Base-by-base conservation (phyloP, 2,888 invertebrate genomes). In the Andrena bicolor region DNA sequence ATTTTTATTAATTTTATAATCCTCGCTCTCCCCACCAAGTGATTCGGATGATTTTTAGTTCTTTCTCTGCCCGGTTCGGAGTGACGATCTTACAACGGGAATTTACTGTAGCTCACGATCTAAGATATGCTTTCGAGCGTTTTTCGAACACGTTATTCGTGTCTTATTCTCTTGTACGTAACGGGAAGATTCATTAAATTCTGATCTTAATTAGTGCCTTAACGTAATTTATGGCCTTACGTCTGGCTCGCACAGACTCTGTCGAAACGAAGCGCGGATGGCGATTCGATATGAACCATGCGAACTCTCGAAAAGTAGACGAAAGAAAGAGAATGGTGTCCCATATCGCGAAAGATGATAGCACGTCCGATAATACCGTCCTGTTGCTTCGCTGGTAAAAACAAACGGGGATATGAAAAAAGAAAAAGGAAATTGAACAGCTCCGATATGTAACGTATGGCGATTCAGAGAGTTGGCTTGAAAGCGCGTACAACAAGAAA, bases 201-300 rank as follows among this genome's bases (percentile, higher is more conserved):
- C 70, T 72, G 70, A 69, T 70, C 66, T 73, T 60, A 77, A 79
- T 70, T 82, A 86, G 86, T 86, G 80, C 86, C 86, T 84, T 84
- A 84, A 81, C 61, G 32, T 76, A 80, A 83, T 84, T 76, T 83
- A 83, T 83, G 76, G 83, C 72, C 75, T 83, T 83, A 63, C 13
- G 58, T 79, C 58, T 74, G 70, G 32, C 60, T 53, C 49, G 13
- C 41, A 30, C 51, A 65, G 58, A 83, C 68, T 68, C 20, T 69
- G 53, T 84, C 51, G 30, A 79, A 84, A 76, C 68, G 20, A 68
- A 76, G 51, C 65, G 53, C 28, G 69, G 80, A 80, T 80, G 76
- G 70, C 68, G 76, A 66, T 68, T 51, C 51, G 73, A 82, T 65
- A 28, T 32, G 61, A 56, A 35, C 48, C 65, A 16, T 41, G 41